Conservation (phyloP, 37 sponge, comb jelly and placozoan species). For the Lycopodina hypogea region DNA sequence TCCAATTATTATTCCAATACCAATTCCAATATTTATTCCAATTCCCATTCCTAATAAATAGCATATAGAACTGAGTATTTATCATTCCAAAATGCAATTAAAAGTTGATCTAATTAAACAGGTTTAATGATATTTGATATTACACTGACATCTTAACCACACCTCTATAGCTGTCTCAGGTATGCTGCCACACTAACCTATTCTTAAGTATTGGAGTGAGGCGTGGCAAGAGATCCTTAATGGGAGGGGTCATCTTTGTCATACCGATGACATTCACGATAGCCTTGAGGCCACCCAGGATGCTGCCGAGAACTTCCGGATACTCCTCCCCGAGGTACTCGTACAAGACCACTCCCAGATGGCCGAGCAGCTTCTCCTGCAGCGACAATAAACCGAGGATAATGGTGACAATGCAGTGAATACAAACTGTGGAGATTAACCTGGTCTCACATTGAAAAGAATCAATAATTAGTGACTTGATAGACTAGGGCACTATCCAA, state of each 20-base stretch:
- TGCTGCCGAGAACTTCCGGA: slow-evolving; percentile 97
- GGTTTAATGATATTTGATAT: too few species aligned
- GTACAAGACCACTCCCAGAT: slow-evolving; percentile 95
- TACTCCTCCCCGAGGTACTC: slow-evolving; percentile 99
- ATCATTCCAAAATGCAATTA: too few species aligned
- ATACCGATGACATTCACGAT: slow-evolving; percentile 99
- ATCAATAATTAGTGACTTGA: too few species aligned
- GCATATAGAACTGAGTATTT: too few species aligned
- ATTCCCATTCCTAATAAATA: too few species aligned
- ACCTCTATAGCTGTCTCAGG: too few species aligned
- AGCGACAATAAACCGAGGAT: neutral
- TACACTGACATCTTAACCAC: too few species aligned
- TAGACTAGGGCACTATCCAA: too few species aligned
- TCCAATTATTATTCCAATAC: too few species aligned
- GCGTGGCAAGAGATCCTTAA: slow-evolving; percentile 94
- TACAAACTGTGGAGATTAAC: neutral
- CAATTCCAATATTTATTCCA: too few species aligned
- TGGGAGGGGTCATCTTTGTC: slow-evolving; percentile 99
- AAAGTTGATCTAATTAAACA: too few species aligned
- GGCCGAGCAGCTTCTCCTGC: slow-evolving; percentile 93
- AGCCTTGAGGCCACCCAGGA: slow-evolving; percentile 94
- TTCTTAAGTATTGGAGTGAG: slow-evolving; percentile 96
- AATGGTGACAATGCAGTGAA: neutral
- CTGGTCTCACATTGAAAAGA: neutral
- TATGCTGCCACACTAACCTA: too few species aligned